These are phyloP conservation scores for Caretta caretta DNA, from an alignment of 2,113 vertebrate genomes.

Conservation along the genomic window DNA sequence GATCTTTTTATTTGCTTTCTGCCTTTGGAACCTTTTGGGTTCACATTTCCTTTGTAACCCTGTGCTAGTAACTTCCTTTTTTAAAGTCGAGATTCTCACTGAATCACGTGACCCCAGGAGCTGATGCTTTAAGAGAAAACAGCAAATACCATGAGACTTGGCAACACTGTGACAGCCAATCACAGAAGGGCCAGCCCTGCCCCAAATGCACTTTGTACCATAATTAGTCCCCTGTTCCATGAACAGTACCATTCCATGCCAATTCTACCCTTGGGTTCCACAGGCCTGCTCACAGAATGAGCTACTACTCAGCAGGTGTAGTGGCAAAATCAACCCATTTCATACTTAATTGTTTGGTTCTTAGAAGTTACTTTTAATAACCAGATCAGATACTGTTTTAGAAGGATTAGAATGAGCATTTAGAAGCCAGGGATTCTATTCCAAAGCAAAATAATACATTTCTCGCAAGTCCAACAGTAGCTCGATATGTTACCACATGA, in stretches of 20 bases:
- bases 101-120: background rate
- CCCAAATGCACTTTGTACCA: background rate
- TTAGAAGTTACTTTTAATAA: conserved; percentile 28
- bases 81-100: background rate
- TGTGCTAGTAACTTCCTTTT: background rate
- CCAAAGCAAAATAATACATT: conserved; percentile 12
- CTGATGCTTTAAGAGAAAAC: background rate
- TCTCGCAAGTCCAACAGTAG: background rate
- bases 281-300: background rate
- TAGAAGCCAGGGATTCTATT: conserved; percentile 12
- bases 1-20: background rate
- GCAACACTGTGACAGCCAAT: background rate
- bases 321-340: background rate
- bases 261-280: background rate
- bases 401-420: conserved; percentile 30
- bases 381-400: background rate
- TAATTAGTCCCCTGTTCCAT: background rate
- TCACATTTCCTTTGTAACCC: background rate
- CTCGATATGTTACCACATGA: background rate
- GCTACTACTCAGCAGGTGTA: background rate
- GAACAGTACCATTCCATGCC: background rate
- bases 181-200: background rate
- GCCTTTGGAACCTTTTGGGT: background rate
- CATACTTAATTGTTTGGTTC: background rate
- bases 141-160: background rate